A percentile compares a stretch with the other conserved stretches of the same genome.
These are phyloP conservation scores for Mamestra brassicae DNA, from an alignment of 2,888 invertebrate species.

Conservation along the genomic window DNA sequence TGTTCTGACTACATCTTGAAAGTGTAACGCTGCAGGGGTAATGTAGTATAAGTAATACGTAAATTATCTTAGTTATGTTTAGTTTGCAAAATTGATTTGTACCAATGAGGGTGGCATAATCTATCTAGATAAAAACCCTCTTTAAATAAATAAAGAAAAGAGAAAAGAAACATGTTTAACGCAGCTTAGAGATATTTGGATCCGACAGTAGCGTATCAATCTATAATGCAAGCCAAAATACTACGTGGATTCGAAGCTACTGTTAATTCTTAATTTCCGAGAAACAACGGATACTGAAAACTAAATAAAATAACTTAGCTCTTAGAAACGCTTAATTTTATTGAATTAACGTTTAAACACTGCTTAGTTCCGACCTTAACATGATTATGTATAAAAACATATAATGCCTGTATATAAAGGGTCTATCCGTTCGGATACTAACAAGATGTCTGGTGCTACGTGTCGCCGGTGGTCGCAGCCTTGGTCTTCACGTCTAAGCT, in stretches of 20 bases:
- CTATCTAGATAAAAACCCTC: too few relatives aligned
- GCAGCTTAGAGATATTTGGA: too few relatives aligned
- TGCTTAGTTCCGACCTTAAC: conserved; percentile 64
- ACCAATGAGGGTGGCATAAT: too few relatives aligned
- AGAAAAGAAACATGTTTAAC: too few relatives aligned
- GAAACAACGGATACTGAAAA: background rate
- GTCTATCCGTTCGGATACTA: conserved; percentile 75
- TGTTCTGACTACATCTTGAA: too few relatives aligned
- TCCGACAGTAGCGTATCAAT: too few relatives aligned
- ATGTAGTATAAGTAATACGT: too few relatives aligned
- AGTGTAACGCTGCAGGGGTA: too few relatives aligned
- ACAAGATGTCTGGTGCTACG: conserved; percentile 80
- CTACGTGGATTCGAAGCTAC: too few relatives aligned
- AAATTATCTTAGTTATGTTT: too few relatives aligned
- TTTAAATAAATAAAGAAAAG: too few relatives aligned
- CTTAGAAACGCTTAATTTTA: conserved; percentile 16
- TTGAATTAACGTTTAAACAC: conserved; percentile 21
- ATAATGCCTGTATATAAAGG: conserved; percentile 42
- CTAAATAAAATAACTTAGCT: conserved; percentile 21
- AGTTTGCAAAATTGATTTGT: too few relatives aligned
- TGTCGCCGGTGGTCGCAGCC: conserved; percentile 73
- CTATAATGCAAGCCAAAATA: background rate
- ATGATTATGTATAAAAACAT: conserved; percentile 60
- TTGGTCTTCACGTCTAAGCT: conserved; percentile 92
- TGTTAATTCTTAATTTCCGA: background rate